phyloP scores from a whole-genome alignment of 2,888 invertebrate genomes.

The Agrochola macilenta region DNA sequence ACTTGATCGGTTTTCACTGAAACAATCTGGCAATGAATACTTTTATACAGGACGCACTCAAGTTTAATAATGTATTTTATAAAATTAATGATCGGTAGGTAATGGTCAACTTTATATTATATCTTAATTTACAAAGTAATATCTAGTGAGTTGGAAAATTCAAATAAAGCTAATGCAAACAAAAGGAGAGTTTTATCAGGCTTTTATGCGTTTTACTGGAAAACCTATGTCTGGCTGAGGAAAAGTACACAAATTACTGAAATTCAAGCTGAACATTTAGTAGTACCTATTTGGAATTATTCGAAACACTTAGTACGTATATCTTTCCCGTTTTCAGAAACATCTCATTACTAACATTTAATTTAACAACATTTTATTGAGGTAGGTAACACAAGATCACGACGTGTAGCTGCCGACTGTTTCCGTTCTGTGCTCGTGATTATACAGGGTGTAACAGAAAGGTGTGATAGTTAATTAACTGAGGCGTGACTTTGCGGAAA shows the following conservation, averaged over 20 bases:
- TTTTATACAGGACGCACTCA: slow-evolving; percentile 25
- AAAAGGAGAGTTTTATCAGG: neutral
- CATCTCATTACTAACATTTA: neutral
- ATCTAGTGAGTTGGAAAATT: slow-evolving; percentile 30
- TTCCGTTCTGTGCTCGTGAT: too few species aligned
- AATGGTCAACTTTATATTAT: slow-evolving; percentile 23
- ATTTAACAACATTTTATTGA: too few species aligned
- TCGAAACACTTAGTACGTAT: neutral
- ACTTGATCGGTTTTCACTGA: slow-evolving; percentile 5
- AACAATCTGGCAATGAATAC: slow-evolving; percentile 26
- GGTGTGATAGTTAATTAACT: too few species aligned
- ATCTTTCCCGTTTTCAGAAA: neutral
- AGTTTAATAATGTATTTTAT: slow-evolving; percentile 21
- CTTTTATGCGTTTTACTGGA: neutral
- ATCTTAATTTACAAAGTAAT: slow-evolving; percentile 47
- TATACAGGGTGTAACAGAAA: too few species aligned
- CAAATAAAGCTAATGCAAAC: neutral
- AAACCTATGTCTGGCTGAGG: neutral
- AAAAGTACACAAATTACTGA: neutral
- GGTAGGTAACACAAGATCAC: too few species aligned
- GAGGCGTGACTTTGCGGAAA: too few species aligned
- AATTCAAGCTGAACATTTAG: neutral
- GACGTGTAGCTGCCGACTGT: too few species aligned
- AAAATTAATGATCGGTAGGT: slow-evolving; percentile 1
- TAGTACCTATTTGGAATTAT: neutral